Percentiles rank a stretch among this genome's conserved stretches.
Conservation (phyloP, 2,888 invertebrate genomes). For the Ochropleura leucogaster region DNA sequence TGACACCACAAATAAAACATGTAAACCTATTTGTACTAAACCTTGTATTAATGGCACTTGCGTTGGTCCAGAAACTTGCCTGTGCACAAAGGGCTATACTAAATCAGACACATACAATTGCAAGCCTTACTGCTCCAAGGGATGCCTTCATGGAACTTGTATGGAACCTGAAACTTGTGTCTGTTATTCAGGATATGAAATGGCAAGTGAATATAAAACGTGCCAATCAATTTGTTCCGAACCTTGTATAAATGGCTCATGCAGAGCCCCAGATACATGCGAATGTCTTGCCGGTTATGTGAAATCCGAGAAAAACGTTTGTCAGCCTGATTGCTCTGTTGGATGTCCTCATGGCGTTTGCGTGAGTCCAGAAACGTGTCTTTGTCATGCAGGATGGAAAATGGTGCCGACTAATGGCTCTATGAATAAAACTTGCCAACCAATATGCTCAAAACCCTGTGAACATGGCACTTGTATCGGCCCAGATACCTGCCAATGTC, state of each 20-base stretch:
- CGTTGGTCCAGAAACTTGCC: background rate
- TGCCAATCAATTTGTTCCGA: conserved; percentile 33
- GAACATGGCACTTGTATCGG: conserved; percentile 26
- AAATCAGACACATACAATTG: too few species aligned
- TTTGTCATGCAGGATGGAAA: conserved; percentile 37
- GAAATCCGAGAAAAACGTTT: background rate
- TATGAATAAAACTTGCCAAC: conserved; percentile 15
- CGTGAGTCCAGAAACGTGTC: conserved; percentile 2
- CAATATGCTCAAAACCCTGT: conserved; percentile 28
- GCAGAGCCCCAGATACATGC: conserved; percentile 42
- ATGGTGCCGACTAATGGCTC: background rate
- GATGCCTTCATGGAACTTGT: conserved; percentile 43
- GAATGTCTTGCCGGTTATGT: conserved; percentile 37
- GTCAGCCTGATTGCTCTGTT: conserved; percentile 34
- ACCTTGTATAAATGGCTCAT: conserved; percentile 32
- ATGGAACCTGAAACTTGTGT: conserved; percentile 43
- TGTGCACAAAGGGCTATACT: too few species aligned
- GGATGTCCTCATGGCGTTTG: conserved; percentile 29
- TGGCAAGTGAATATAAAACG: conserved; percentile 3
- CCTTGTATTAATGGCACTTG: conserved; percentile 18
- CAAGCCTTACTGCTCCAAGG: conserved; percentile 23
- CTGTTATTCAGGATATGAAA: conserved; percentile 26
- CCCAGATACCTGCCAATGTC: conserved; percentile 33
- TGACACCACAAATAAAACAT: conserved; percentile 24
- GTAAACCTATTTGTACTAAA: conserved; percentile 14